Conservation (phyloP, 1,140 invertebrate species). For the Apis mellifera region Amel_HAv3.1 CM009931.2:18978501-18979000, state of each 20-base stretch:
- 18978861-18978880: constrained; percentile 27
- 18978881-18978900: constrained; percentile 42
- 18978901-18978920: constrained; percentile 46
- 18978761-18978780: neutral
- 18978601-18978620: too few relatives aligned
- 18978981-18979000: constrained; percentile 58
- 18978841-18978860: neutral
- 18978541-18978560: too few relatives aligned
- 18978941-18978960: neutral
- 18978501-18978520: too few relatives aligned
- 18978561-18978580: too few relatives aligned
- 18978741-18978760: neutral
- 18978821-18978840: neutral
- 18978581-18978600: too few relatives aligned
- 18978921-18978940: constrained; percentile 28
- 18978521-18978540: too few relatives aligned
- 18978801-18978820: constrained; percentile 36
- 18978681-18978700: too few relatives aligned
- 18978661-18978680: too few relatives aligned
- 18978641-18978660: too few relatives aligned
- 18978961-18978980: neutral
- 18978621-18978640: too few relatives aligned
- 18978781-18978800: neutral
- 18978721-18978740: neutral
- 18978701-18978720: too few relatives aligned